phyloP scores from a whole-genome alignment of 2,888 invertebrate species.

The Drymonia ruficornis region DNA sequence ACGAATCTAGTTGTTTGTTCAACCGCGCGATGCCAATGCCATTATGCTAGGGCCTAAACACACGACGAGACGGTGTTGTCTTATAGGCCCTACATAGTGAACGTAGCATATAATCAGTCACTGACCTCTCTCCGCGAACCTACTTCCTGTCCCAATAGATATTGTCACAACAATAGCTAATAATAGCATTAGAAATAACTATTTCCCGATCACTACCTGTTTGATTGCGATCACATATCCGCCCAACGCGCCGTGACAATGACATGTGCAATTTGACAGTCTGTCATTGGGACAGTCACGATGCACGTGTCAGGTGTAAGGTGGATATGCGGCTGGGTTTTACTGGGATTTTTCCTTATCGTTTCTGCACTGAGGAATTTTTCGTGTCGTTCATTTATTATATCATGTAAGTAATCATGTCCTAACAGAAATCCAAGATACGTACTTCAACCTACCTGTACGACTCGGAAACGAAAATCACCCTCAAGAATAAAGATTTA shows the following conservation, averaged over 20 bases:
- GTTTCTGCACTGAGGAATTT: too few species aligned
- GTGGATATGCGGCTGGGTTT: conserved; percentile 12
- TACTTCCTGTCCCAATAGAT: not conserved
- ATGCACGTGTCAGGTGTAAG: conserved; percentile 11
- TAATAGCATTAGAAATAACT: conserved; percentile 1
- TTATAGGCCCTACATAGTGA: not conserved
- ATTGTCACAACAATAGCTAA: conserved; percentile 7
- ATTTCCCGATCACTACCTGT: conserved; percentile 8
- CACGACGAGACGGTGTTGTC: too few species aligned
- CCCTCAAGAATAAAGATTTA: too few species aligned
- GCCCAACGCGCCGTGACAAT: conserved; percentile 12
- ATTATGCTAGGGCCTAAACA: too few species aligned
- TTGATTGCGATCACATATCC: conserved; percentile 7
- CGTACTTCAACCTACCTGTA: too few species aligned
- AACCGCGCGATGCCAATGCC: too few species aligned
- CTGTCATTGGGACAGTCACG: conserved; percentile 18
- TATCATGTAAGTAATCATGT: too few species aligned
- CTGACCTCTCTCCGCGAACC: not conserved
- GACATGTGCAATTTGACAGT: conserved; percentile 9
- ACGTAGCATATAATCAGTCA: not conserved
- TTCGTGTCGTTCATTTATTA: too few species aligned
- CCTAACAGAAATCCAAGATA: too few species aligned
- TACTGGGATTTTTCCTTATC: not conserved
- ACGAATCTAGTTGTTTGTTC: too few species aligned
- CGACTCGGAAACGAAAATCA: too few species aligned